Conservation (phyloP, 2,797 vertebrate genomes). For the Sebastiscus albofasciatus region DNA sequence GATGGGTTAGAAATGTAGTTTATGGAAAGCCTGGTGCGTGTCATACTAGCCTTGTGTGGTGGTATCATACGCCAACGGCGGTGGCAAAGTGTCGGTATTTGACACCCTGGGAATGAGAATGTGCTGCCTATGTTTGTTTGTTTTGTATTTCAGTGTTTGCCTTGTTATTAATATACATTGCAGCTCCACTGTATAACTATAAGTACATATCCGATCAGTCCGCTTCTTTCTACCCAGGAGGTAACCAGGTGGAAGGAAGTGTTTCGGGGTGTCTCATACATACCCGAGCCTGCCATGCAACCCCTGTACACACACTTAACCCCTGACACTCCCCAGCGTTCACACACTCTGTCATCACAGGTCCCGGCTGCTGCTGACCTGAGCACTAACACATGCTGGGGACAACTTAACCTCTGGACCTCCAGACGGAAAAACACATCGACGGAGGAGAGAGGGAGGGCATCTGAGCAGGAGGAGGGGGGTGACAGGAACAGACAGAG, state of each 20-base stretch:
- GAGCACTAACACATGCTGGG: slow-evolving; percentile 78
- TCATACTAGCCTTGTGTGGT: too few species aligned
- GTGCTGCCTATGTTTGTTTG: not conserved
- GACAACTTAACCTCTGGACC: slow-evolving; percentile 78
- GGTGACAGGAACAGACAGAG: not conserved
- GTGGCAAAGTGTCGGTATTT: too few species aligned
- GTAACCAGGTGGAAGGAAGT: slow-evolving; percentile 49
- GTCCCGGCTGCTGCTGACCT: slow-evolving; percentile 73
- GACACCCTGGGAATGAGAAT: too few species aligned
- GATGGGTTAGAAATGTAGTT: too few species aligned
- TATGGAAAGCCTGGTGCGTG: too few species aligned
- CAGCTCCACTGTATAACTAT: too few species aligned
- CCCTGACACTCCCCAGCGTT: slow-evolving; percentile 65
- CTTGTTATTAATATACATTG: not conserved
- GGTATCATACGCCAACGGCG: too few species aligned
- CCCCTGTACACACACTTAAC: slow-evolving; percentile 74
- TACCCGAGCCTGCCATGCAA: slow-evolving; percentile 18
- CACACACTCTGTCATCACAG: slow-evolving; percentile 78
- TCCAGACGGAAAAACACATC: slow-evolving; percentile 66
- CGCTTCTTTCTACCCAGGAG: not conserved
- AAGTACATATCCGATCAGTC: not conserved
- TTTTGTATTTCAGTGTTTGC: not conserved
- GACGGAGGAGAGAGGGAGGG: slow-evolving; percentile 26
- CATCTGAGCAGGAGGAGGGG: slow-evolving; percentile 3
- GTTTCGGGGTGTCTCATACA: slow-evolving; percentile 15